Base-by-base conservation (phyloP, 2,888 invertebrate genomes). In the Habroteleia sp. region DNA sequence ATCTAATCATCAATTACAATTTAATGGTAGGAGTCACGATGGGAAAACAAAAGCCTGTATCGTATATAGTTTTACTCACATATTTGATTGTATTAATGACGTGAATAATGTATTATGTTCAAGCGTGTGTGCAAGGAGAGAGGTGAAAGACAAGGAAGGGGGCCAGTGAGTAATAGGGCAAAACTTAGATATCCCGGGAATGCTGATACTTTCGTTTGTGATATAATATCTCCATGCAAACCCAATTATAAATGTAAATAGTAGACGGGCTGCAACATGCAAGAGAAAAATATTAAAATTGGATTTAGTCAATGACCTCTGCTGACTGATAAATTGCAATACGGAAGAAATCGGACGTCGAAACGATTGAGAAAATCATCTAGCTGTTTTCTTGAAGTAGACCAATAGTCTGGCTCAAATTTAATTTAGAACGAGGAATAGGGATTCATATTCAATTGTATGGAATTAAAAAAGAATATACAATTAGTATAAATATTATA, bases 181-280 rank as follows among this genome's bases (percentile, higher is more conserved):
- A 14, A 20, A 44, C 33, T 52, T 29, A 62, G 48, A 56, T 58
- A 78, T 79, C 65, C 62, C 16, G 37, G 77, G 82, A 81, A 82
- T 82, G 81, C 71, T 77, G 80, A 74, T 80, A 81, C 82, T 82
- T 82, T 82, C 82, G 75, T 82, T 79, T 77, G 75, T 77, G 82
- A 78, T 79, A 82, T 82, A 82, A 82, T 60, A 52, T 60, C 44
- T 31, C 58, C 68, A 42, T 42, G 58, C 16, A 37, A 25, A 17
- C 8, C 20, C 7, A 52, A 68, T 69, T 48, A 52, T 52, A 60
- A 60, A 60, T 69, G 42, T 35, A 52, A 69, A 69, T 69, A 42
- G n/a, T n/a, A n/a, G 37, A 27, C 14, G 4, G 31, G 27, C n/a
- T 48, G 25, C 23, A 39, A 33, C 10, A 4, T 31, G 23, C 20